Base-by-base conservation (phyloP, 2,888 invertebrate genomes). In the Busseola fusca region DNA sequence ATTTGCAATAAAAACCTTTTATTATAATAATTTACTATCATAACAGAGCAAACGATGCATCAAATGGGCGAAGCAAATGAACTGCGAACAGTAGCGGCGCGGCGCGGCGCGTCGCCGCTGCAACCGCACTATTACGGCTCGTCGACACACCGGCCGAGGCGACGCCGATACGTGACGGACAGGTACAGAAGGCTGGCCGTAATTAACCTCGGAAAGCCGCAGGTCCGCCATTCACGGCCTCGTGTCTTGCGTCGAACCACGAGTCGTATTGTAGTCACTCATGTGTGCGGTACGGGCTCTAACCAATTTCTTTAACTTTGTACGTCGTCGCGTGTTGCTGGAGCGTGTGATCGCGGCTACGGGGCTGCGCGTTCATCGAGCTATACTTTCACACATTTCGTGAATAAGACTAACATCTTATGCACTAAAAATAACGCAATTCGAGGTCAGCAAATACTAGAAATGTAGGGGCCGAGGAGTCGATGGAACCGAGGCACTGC, bases 41-140 rank as follows among this genome's bases (percentile, higher is more conserved):
- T 70, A 81, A 70, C 74, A 65, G 45, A 77, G 48, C 69, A 50
- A 62, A 45, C 69, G 78, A 74, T 67, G 80, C 78, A 73, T 67
- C 59, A 69, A 80, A 81, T 77, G 79, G 64, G 40, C 66, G 64
- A 54, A 69, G 64, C 78, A 80, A 80, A 81, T 80, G 81, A 80
- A 80, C 81, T 81, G 80, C 69, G 73, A 77, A 67, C 66, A 72
- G 42, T 69, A 58, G 48, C 78, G 72, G 40, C 42, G 74, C 78
- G 48, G 34, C 5, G 50, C 69, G 73, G 42, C 65, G 70, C 78
- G 58, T 50, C 76, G 64, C n/a, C 67, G 74, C 74, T 71, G 64
- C 74, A 65, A 79, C 79, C 79, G 62, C 76, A 69, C 79, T 70
- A 56, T 72, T 68, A 72, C 56, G 58, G 9, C 69, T 21, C 66